Evolutionary conservation across 2,888 invertebrate species (phyloP), one percentile per base, ranked within the genome.

Genomic region (Phymatocera aterrima): DNA sequence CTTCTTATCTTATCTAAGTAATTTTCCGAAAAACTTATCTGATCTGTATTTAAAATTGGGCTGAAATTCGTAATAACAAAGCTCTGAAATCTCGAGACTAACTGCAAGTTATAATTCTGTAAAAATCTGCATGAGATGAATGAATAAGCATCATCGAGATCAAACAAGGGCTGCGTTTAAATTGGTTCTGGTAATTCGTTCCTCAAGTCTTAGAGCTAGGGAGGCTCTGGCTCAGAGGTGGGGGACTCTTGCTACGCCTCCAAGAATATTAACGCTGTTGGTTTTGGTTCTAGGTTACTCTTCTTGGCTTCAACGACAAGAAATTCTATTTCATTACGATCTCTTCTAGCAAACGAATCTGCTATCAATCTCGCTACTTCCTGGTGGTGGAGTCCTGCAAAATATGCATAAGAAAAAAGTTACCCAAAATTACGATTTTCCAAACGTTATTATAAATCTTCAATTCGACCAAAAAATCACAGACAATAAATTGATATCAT

Each of bases 361-460:
- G 98, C 98, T 88, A 98, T 98, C 82, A 97, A 93, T 85, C 97
- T 94, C 74, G 98, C 98, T 80, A 97, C 97, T 87, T 97, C 97
- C 91, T 90, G 90, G 79, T 90, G 90, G 83, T 88, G 89, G 4
- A 90, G 85, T 48, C 90, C 90, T 90, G 82, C 10, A 46, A 74
- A 21, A 10, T 46, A 40, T 1, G 12, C 6, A 40, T 10, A 40
- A 40, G 3, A 10, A 1, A 40, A 40, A 10, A 40, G 6, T 3
- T 40, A 40, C 8, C 40, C 40, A 40, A 40, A 10, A 40, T 40
- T 40, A 10, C 40, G 40, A 40, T 1, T 3, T 40, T 40, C 3
- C 6, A 40, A 40, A 40, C 12, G 6, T 40, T 40, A 46, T 46
- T n/a, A n/a, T n/a, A n/a, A n/a, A n/a, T n/a, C n/a, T n/a, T n/a